A percentile compares a stretch with the other conserved stretches of the same genome.
Conservation (phyloP, 2,888 invertebrate genomes). For the Steinernema carpocapsae region DNA sequence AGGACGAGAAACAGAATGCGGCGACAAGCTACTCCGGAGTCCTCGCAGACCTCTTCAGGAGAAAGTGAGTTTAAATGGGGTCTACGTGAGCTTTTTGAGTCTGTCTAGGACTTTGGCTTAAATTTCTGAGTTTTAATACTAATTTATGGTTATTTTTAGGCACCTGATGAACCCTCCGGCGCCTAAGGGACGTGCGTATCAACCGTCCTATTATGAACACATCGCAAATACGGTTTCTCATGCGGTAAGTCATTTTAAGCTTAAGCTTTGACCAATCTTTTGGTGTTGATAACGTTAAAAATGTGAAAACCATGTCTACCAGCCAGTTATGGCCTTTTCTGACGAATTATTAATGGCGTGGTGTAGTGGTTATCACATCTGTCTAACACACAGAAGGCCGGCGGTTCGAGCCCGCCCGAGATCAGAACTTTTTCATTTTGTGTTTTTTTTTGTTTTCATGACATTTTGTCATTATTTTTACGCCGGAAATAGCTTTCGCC, state of each 20-base stretch:
- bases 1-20: neutral
- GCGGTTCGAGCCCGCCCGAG: constrained; percentile 57
- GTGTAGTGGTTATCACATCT: constrained; percentile 58
- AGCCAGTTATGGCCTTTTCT: neutral
- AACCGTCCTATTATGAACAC: constrained; percentile 64
- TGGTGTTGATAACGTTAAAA: neutral
- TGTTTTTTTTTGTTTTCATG: no score
- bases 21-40: neutral
- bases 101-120: neutral
- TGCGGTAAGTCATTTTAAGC: constrained; percentile 51
- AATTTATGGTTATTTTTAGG: constrained; percentile 30
- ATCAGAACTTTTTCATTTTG: constrained; percentile 42
- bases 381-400: constrained; percentile 60
- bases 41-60: neutral
- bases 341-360: no score
- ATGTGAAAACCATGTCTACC: neutral
- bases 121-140: no score
- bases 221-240: constrained; percentile 63
- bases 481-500: no score
- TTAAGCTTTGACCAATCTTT: no score
- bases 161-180: constrained; percentile 62
- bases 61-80: neutral
- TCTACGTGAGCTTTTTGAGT: no score
- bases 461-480: no score
- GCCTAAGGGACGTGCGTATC: constrained; percentile 58